Base-by-base conservation (phyloP, 1,140 invertebrate species). In the Cephus cinctus region DNA sequence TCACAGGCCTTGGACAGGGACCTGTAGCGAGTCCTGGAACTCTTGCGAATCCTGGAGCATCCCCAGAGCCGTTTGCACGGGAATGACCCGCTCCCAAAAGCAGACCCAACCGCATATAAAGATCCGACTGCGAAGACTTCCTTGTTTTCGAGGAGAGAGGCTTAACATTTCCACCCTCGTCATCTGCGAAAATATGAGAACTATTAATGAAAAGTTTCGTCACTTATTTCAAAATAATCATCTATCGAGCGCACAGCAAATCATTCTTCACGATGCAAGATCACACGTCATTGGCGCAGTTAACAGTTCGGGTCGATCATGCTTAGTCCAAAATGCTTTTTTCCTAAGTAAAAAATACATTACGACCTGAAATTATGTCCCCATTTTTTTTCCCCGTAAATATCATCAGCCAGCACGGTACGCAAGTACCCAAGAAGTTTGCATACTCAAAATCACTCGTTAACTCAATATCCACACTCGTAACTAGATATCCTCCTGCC, bases 21-120 rank as follows among this genome's bases (percentile, higher is more conserved):
- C 36, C 46, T 5, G 34, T 44, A n/a, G n/a, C n/a, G n/a, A n/a
- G n/a, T n/a, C n/a, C n/a, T n/a, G n/a, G n/a, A n/a, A n/a, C n/a
- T n/a, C n/a, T n/a, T n/a, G n/a, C n/a, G n/a, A n/a, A n/a, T n/a
- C n/a, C n/a, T n/a, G n/a, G n/a, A n/a, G n/a, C n/a, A n/a, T 21
- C 11, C 23, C 38, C 11, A 35, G 9, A 20, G 25, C 2, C 47
- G 15, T 4, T 47, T 34, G 35, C 11, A n/a, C 14, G 34, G 22
- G 31, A 11, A 18, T 38, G 32, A 32, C 22, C 19, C 11, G 35
- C 30, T 19, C 91, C 90, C 14, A 95, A 74, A 11, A 95, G 75
- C 5, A 95, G 73, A 3, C 92, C 92, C 19, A 96, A 75, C 1
- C 92, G 79, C 79, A 90, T 90, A 71, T 94, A 92, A 20, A 96